These are phyloP conservation scores for Neogale vison DNA, from an alignment of 2,113 vertebrate genomes.

Conservation along the genomic window DNA sequence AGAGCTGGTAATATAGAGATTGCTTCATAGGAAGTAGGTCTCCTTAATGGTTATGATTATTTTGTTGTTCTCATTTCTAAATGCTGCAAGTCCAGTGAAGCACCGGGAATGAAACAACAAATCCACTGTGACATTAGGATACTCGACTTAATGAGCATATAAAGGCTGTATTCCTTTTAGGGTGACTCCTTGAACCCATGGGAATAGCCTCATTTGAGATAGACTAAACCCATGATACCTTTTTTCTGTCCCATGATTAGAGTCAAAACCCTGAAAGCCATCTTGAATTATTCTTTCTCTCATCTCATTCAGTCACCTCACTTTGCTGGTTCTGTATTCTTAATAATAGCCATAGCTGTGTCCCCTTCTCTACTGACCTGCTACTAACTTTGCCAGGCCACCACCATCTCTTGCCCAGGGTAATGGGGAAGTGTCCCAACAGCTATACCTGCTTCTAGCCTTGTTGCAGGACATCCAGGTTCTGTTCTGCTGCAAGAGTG, in stretches of 20 bases:
- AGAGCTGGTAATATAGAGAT: background rate
- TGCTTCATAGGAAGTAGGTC: background rate
- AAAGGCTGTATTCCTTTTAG: background rate
- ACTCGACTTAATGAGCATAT: background rate
- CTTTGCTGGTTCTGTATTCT: background rate
- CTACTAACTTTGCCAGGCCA: background rate
- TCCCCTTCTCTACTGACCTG: background rate
- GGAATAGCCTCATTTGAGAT: background rate
- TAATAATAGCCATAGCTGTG: background rate
- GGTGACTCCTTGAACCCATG: background rate
- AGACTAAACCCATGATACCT: background rate
- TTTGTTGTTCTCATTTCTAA: conserved; percentile 6
- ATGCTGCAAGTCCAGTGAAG: background rate
- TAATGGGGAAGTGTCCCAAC: too few relatives aligned
- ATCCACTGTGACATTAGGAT: background rate
- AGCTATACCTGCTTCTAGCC: background rate
- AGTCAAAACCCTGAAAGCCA: background rate
- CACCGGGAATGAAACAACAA: background rate
- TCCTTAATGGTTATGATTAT: background rate
- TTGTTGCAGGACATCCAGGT: background rate
- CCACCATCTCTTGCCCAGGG: background rate
- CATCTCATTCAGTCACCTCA: background rate
- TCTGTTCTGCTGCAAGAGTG: background rate
- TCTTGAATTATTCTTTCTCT: background rate
- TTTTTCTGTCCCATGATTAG: background rate